These are phyloP conservation scores for Thyatira batis DNA, from an alignment of 2,888 invertebrate species.

Conservation along the genomic window DNA sequence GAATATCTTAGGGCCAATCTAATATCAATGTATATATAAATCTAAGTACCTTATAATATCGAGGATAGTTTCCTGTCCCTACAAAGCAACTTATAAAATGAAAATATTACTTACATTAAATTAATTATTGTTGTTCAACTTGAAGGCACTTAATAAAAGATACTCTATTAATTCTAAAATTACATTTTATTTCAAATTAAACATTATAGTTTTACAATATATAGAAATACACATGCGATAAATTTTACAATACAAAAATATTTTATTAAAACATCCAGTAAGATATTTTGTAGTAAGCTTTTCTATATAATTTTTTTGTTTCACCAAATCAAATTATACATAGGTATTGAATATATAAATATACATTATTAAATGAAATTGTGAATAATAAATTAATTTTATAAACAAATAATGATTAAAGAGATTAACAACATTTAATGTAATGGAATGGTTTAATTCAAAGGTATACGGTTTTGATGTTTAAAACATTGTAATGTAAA, in stretches of 20 bases:
- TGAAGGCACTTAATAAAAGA: constrained; percentile 30
- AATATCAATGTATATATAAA: constrained; percentile 26
- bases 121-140: constrained; percentile 26
- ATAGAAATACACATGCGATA: constrained; percentile 70
- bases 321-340: background rate
- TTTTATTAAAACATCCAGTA: constrained; percentile 54
- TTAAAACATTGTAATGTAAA: constrained; percentile 33
- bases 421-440: constrained; percentile 1
- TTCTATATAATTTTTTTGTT: background rate
- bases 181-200: constrained; percentile 74
- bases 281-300: constrained; percentile 13
- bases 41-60: constrained; percentile 53
- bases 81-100: constrained; percentile 53
- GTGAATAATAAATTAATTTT: constrained; percentile 15
- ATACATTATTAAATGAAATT: background rate
- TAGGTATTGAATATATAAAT: background rate
- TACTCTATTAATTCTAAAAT: constrained; percentile 57
- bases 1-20: background rate
- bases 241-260: constrained; percentile 79
- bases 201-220: constrained; percentile 58
- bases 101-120: constrained; percentile 66
- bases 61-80: constrained; percentile 79
- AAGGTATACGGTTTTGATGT: constrained; percentile 34
- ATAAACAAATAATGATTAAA: constrained; percentile 12
- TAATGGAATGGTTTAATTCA: constrained; percentile 56